These are phyloP conservation scores for Neodiprion lecontei DNA, from an alignment of 1,140 invertebrate species.

Conservation along the genomic window DNA sequence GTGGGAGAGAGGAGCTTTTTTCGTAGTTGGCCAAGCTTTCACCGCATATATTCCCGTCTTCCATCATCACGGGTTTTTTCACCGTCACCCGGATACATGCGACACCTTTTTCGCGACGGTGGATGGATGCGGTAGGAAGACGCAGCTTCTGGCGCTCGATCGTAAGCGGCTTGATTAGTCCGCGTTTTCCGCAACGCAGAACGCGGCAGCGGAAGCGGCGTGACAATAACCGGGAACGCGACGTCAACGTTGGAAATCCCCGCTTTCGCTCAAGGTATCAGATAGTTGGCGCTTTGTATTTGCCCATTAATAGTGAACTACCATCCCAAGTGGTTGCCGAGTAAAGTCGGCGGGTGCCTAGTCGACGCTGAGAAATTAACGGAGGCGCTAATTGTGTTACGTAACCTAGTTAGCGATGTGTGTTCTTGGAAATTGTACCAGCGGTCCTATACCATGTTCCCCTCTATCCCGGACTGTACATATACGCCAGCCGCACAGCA, in stretches of 20 bases:
- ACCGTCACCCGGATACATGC: too few relatives aligned
- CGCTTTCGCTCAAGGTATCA: background rate
- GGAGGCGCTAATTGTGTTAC: conserved; percentile 55
- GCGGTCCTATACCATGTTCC: background rate
- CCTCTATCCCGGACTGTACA: too few relatives aligned
- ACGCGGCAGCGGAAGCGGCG: background rate
- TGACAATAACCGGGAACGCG: background rate
- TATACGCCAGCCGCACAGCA: background rate
- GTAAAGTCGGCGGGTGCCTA: conserved; percentile 37
- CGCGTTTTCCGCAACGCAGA: conserved; percentile 20
- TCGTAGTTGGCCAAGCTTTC: background rate
- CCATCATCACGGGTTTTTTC: too few relatives aligned
- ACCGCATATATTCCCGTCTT: too few relatives aligned
- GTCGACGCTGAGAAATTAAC: conserved; percentile 54
- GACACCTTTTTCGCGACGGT: background rate
- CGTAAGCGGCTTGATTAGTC: background rate
- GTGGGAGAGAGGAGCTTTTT: background rate
- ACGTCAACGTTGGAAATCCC: background rate
- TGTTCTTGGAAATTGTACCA: conserved; percentile 43
- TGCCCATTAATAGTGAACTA: conserved; percentile 58
- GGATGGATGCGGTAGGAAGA: background rate
- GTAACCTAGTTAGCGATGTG: conserved; percentile 54
- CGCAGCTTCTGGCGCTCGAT: background rate
- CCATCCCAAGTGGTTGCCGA: conserved; percentile 34
- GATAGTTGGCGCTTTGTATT: conserved; percentile 56